phyloP scores from a whole-genome alignment of 2,888 invertebrate genomes.

The Cosmia pyralina region DNA sequence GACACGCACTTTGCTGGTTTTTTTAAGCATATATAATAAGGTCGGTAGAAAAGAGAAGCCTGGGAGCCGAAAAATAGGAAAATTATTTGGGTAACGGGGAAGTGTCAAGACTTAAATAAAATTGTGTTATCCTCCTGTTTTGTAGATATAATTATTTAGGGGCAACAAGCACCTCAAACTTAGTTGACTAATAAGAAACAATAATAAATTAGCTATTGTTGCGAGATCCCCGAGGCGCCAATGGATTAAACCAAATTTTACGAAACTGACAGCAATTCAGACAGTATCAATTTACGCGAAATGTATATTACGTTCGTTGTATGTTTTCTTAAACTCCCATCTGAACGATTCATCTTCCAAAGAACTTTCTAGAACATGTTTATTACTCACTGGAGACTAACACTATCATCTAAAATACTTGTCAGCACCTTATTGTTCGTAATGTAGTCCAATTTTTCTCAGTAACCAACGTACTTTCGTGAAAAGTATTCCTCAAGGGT shows the following conservation, averaged over 20 bases:
- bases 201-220: neutral
- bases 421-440: constrained; percentile 57
- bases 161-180: neutral
- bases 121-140: neutral
- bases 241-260: neutral
- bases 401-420: constrained; percentile 56
- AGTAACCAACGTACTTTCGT: constrained; percentile 36
- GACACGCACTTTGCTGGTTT: too few species aligned
- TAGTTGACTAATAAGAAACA: neutral
- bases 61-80: too few species aligned
- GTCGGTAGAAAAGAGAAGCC: too few species aligned
- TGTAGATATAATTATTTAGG: neutral
- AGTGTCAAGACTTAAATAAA: neutral
- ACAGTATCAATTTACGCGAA: constrained; percentile 36
- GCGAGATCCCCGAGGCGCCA: neutral
- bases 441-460: constrained; percentile 56
- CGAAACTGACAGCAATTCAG: neutral
- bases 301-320: constrained; percentile 4
- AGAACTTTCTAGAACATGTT: constrained; percentile 55
- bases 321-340: constrained; percentile 31
- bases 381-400: constrained; percentile 55
- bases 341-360: constrained; percentile 37
- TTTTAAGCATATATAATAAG: too few species aligned
- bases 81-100: neutral
- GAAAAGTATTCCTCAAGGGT: constrained; percentile 46